Percentiles rank a stretch among this genome's conserved stretches.
Conservation (phyloP, 1,140 invertebrate species). For the Ips nitidus region DNA sequence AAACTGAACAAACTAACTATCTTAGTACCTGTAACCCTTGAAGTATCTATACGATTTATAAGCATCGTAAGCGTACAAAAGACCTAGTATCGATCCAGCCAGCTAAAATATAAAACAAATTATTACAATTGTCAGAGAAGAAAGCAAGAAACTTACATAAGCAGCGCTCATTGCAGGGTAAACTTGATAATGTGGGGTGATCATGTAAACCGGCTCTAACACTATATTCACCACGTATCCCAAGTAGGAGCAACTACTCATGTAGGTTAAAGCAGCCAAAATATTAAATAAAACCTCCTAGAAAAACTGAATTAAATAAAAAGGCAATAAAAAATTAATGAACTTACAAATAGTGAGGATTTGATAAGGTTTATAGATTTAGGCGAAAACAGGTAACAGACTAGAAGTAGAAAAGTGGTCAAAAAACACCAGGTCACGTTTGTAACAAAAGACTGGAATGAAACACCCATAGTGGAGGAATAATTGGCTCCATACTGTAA, state of each 20-base stretch:
- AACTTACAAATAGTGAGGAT: slow-evolving; percentile 78
- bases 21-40: slow-evolving; percentile 58
- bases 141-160: slow-evolving; percentile 66
- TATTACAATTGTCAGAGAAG: neutral
- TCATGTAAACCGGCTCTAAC: slow-evolving; percentile 64
- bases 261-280: slow-evolving; percentile 71
- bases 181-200: slow-evolving; percentile 63
- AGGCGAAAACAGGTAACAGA: slow-evolving; percentile 74
- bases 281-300: slow-evolving; percentile 79
- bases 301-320: slow-evolving; percentile 46
- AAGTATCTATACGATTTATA: slow-evolving; percentile 70
- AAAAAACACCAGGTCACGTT: slow-evolving; percentile 74
- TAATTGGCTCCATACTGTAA: slow-evolving; percentile 72
- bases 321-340: neutral
- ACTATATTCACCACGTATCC: slow-evolving; percentile 73
- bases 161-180: slow-evolving; percentile 82
- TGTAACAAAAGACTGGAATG: slow-evolving; percentile 75
- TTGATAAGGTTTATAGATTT: slow-evolving; percentile 71
- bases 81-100: slow-evolving; percentile 68
- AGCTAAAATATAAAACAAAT: slow-evolving; percentile 60
- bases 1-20: no score
- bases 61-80: slow-evolving; percentile 72
- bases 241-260: slow-evolving; percentile 74
- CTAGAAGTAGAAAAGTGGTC: slow-evolving; percentile 68
- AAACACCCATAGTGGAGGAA: slow-evolving; percentile 66